phyloP scores from a whole-genome alignment of 1,140 invertebrate species.

The Drosophila lini region DNA sequence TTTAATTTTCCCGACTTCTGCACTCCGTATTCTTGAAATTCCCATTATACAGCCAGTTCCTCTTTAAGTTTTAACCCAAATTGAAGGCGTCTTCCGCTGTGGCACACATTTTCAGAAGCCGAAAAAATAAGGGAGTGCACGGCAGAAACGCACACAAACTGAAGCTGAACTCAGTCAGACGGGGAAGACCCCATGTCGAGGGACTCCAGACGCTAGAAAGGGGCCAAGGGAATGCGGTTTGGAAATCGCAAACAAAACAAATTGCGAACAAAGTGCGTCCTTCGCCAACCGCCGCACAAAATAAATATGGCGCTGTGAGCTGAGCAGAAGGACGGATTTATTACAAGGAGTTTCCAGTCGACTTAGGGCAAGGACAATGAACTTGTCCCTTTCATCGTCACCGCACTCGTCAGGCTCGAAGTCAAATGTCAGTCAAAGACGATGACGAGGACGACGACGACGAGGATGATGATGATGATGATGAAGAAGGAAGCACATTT shows the following conservation, averaged over 20 bases:
- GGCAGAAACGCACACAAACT: conserved; percentile 23
- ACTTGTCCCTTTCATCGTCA: conserved; percentile 77
- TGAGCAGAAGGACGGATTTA: conserved; percentile 68
- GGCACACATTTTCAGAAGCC: conserved; percentile 58
- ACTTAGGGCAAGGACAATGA: conserved; percentile 75
- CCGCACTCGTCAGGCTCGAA: conserved; percentile 74
- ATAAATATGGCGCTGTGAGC: conserved; percentile 19
- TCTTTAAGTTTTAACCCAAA: conserved; percentile 74
- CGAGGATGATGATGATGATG: conserved; percentile 34
- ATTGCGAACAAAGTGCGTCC: conserved; percentile 82
- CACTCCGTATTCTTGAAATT: conserved; percentile 9
- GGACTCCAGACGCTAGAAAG: conserved; percentile 37
- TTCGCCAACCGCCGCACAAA: conserved; percentile 37
- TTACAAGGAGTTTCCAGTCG: conserved; percentile 57
- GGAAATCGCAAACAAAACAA: conserved; percentile 79
- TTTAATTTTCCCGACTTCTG: neutral
- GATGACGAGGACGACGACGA: conserved; percentile 39
- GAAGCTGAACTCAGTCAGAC: conserved; percentile 11
- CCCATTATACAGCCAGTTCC: neutral
- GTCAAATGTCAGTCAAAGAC: conserved; percentile 82
- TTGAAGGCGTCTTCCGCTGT: conserved; percentile 45
- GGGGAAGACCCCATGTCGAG: conserved; percentile 16
- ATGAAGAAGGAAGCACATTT: conserved; percentile 55
- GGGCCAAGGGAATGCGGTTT: conserved; percentile 42
- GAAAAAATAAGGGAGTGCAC: conserved; percentile 20